These are phyloP conservation scores for Euleptes europaea DNA, from an alignment of 2,113 vertebrate species.

Conservation along the genomic window DNA sequence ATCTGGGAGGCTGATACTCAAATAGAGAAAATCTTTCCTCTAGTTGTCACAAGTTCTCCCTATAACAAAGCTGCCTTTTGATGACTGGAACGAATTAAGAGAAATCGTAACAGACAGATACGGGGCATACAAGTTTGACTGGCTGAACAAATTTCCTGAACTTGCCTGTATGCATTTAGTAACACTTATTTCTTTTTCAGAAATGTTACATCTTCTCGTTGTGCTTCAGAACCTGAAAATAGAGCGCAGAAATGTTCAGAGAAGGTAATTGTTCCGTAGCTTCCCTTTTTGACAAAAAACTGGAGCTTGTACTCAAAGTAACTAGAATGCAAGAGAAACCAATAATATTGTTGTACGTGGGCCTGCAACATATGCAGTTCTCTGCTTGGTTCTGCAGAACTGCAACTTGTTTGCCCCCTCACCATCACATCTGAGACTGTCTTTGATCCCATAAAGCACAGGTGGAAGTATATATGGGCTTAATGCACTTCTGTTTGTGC, in stretches of 20 bases:
- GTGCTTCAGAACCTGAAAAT: slow-evolving; percentile 23
- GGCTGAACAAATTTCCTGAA: neutral
- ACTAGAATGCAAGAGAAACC: neutral
- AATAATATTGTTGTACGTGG: neutral
- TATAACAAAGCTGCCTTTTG: slow-evolving; percentile 89
- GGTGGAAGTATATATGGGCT: no score
- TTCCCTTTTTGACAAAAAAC: neutral
- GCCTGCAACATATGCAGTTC: neutral
- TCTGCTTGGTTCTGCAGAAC: neutral
- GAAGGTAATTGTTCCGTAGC: slow-evolving; percentile 58
- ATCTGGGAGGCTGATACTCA: slow-evolving; percentile 91
- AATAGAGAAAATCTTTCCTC: slow-evolving; percentile 78
- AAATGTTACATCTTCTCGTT: neutral
- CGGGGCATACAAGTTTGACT: slow-evolving; percentile 84
- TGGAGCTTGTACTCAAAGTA: neutral
- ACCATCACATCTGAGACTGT: no score
- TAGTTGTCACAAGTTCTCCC: slow-evolving; percentile 88
- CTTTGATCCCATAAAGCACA: no score
- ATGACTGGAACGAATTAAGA: slow-evolving; percentile 96
- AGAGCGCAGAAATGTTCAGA: slow-evolving; percentile 7
- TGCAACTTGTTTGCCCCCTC: no score
- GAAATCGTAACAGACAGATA: slow-evolving; percentile 99
- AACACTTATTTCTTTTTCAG: slow-evolving; percentile 24
- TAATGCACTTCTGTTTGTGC: no score
- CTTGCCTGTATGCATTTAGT: neutral